Percentiles rank a stretch among this genome's conserved stretches.
phyloP scores from a whole-genome alignment of 1,140 invertebrate species.

The Ditylenchus dipsaci region DNA sequence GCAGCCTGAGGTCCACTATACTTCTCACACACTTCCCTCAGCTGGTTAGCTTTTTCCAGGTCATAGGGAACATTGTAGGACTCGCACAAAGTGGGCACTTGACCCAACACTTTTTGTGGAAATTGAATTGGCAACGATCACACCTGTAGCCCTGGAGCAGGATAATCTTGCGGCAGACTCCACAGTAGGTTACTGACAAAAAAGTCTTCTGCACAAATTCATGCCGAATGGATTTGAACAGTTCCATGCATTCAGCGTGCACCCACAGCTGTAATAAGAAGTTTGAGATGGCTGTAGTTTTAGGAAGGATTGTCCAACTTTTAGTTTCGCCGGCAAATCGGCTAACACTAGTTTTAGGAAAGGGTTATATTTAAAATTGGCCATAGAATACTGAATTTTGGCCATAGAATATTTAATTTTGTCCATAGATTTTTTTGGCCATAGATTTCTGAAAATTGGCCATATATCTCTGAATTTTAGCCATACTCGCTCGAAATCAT shows the following conservation, averaged over 20 bases:
- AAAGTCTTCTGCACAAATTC: slow-evolving; percentile 47
- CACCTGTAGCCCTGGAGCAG: slow-evolving; percentile 35
- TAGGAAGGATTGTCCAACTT: too few relatives aligned
- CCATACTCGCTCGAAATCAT: too few relatives aligned
- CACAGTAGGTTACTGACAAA: slow-evolving; percentile 40
- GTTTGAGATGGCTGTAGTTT: too few relatives aligned
- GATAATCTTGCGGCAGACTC: slow-evolving; percentile 41
- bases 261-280: slow-evolving; percentile 1
- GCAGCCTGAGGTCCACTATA: slow-evolving; percentile 32
- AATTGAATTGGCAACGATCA: slow-evolving; percentile 37
- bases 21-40: slow-evolving; percentile 33
- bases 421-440: too few relatives aligned
- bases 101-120: slow-evolving; percentile 43
- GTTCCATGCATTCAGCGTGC: slow-evolving; percentile 32
- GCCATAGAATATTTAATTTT: too few relatives aligned
- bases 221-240: slow-evolving; percentile 43
- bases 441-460: too few relatives aligned
- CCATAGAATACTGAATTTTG: too few relatives aligned
- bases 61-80: slow-evolving; percentile 36
- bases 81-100: slow-evolving; percentile 42
- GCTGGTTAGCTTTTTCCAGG: slow-evolving; percentile 32
- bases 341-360: too few relatives aligned
- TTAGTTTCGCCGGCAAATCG: too few relatives aligned
- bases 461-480: too few relatives aligned
- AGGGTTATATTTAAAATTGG: too few relatives aligned